Evolutionary conservation across 2,113 vertebrate species (phyloP).

Genomic region (Alosa alosa): DNA sequence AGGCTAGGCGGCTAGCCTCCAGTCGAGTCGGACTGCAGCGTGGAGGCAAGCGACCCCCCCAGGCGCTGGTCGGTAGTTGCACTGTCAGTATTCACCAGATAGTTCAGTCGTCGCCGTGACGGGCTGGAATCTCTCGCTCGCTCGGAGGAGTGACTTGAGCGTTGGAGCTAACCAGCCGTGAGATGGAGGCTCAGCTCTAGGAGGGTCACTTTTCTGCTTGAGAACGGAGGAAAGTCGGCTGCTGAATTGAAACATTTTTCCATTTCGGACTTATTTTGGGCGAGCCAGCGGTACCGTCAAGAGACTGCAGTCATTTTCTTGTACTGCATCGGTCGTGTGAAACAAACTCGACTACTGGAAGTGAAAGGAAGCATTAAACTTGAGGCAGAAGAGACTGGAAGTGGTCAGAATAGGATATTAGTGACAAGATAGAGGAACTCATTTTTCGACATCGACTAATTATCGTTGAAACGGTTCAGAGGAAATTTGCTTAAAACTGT

Average conservation of each 20-base stretch:
- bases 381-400: slow-evolving; percentile 8
- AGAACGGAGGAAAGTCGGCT: background rate
- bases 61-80: slow-evolving; percentile 24
- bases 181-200: background rate
- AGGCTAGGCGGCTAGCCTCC: background rate
- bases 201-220: background rate
- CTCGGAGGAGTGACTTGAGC: slow-evolving; percentile 12
- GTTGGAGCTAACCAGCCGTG: slow-evolving; percentile 18
- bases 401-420: background rate
- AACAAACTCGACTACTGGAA: slow-evolving; percentile 21
- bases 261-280: background rate
- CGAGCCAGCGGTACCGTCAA: slow-evolving; percentile 16
- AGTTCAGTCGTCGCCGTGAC: slow-evolving; percentile 42
- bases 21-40: background rate
- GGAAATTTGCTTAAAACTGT: background rate
- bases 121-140: slow-evolving; percentile 26
- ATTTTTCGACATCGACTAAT: background rate
- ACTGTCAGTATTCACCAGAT: slow-evolving; percentile 35
- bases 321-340: slow-evolving; percentile 32
- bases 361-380: slow-evolving; percentile 17
- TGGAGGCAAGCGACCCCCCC: slow-evolving; percentile 33
- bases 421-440: background rate
- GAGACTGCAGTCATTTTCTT: slow-evolving; percentile 29
- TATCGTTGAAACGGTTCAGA: background rate
- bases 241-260: background rate